A percentile compares a stretch with the other conserved stretches of the same genome.
Conservation (phyloP, 2,113 vertebrate species). For the Cynopterus brachyotis region DNA sequence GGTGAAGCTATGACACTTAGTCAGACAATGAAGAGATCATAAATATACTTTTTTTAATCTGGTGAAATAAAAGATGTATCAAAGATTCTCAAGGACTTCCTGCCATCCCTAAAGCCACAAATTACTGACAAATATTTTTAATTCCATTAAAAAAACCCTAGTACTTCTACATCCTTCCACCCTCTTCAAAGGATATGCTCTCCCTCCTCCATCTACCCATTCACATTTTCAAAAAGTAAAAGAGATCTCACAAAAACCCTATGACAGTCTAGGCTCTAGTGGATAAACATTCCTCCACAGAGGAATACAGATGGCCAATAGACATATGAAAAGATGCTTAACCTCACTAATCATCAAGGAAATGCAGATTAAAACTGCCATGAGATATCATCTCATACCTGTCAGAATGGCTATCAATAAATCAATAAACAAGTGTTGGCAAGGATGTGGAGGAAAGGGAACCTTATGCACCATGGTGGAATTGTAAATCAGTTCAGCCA, state of each 20-base stretch:
- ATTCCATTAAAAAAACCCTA: background rate
- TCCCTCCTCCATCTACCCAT: background rate
- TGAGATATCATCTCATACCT: too few relatives aligned
- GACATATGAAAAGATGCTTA: too few relatives aligned
- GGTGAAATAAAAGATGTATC: background rate
- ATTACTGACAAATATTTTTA: background rate
- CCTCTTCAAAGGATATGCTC: background rate
- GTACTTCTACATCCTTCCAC: background rate
- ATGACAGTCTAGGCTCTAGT: background rate
- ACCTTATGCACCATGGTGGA: too few relatives aligned
- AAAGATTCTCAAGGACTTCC: background rate
- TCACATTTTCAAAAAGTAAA: background rate
- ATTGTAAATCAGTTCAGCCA: too few relatives aligned
- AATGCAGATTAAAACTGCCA: too few relatives aligned
- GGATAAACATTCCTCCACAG: background rate
- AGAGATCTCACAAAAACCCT: background rate
- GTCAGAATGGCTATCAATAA: too few relatives aligned
- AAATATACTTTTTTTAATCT: background rate
- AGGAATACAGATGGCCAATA: too few relatives aligned
- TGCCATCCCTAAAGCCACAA: background rate
- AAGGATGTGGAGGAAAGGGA: too few relatives aligned
- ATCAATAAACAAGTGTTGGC: too few relatives aligned
- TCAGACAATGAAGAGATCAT: background rate
- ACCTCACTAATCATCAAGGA: too few relatives aligned
- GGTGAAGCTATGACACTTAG: background rate